These are phyloP conservation scores for Caenorhabditis sp. DNA, from an alignment of 2,888 invertebrate species.

Conservation along the genomic window DNA sequence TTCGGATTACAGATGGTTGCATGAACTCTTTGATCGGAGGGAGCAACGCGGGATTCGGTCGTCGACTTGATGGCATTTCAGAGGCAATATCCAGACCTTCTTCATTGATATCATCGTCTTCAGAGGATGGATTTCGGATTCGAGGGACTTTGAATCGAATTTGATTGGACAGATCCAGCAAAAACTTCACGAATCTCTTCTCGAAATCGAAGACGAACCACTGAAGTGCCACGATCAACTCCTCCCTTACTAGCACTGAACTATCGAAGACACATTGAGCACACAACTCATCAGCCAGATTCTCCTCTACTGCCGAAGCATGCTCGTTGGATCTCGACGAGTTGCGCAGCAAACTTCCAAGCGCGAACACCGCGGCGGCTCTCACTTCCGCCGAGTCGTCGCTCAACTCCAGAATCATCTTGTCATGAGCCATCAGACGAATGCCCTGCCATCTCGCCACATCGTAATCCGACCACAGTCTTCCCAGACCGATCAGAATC, in stretches of 20 bases:
- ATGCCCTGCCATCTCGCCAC: constrained; percentile 93
- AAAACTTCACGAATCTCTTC: constrained; percentile 88
- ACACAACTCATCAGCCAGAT: constrained; percentile 93
- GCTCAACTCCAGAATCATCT: constrained; percentile 85
- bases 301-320: constrained; percentile 86
- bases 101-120: constrained; percentile 22
- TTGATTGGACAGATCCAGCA: constrained; percentile 66
- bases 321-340: constrained; percentile 81
- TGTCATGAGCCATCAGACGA: constrained; percentile 96
- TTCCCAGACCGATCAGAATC: constrained; percentile 94
- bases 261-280: constrained; percentile 90
- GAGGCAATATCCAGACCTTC: constrained; percentile 52
- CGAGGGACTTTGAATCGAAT: constrained; percentile 37
- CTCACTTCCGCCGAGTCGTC: constrained; percentile 94
- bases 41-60: neutral
- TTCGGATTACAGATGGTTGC: constrained; percentile 41
- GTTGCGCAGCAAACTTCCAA: constrained; percentile 86
- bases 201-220: constrained; percentile 89
- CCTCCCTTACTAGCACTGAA: constrained; percentile 91
- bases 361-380: constrained; percentile 94
- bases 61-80: constrained; percentile 25
- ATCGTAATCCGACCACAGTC: constrained; percentile 93
- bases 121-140: neutral
- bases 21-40: constrained; percentile 35
- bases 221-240: constrained; percentile 85